phyloP scores from a whole-genome alignment of 2,113 vertebrate species.

The Butorides virescens region DNA sequence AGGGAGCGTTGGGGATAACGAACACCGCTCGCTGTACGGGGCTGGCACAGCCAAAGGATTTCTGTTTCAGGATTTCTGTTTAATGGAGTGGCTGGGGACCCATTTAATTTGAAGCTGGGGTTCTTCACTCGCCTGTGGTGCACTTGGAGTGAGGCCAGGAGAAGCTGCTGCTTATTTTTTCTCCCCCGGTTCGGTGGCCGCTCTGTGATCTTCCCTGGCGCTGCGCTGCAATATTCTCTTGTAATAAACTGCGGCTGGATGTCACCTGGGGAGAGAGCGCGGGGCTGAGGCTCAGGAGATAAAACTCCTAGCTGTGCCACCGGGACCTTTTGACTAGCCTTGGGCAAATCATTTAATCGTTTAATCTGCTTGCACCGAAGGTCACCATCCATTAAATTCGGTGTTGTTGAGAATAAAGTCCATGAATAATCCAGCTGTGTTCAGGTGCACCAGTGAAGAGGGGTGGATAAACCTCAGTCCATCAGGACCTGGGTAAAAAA shows the following conservation, averaged over 20 bases:
- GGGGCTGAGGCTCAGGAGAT: constrained; percentile 12
- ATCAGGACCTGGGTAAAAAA: background rate
- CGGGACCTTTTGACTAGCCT: constrained; percentile 42
- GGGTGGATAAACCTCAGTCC: background rate
- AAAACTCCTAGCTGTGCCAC: constrained; percentile 25
- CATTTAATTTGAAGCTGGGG: constrained; percentile 65
- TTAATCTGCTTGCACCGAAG: constrained; percentile 29
- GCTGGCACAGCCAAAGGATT: constrained; percentile 44
- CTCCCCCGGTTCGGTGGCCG: constrained; percentile 8
- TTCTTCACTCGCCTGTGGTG: constrained; percentile 55
- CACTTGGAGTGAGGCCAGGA: constrained; percentile 52
- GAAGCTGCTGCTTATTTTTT: constrained; percentile 47
- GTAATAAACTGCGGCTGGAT: constrained; percentile 20
- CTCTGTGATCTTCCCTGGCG: constrained; percentile 20
- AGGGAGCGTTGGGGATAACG: constrained; percentile 17
- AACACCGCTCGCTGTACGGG: background rate
- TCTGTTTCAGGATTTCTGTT: constrained; percentile 22
- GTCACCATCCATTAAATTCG: constrained; percentile 13
- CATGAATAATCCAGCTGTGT: background rate
- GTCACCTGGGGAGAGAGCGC: constrained; percentile 3
- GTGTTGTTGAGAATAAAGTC: background rate
- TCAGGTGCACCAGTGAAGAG: background rate
- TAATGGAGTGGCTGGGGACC: constrained; percentile 68
- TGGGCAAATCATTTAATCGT: constrained; percentile 36
- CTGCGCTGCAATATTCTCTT: background rate